A percentile compares a stretch with the other conserved stretches of the same genome.
These are phyloP conservation scores for Eleginops maclovinus DNA, from an alignment of 2,113 vertebrate genomes.

Conservation along the genomic window DNA sequence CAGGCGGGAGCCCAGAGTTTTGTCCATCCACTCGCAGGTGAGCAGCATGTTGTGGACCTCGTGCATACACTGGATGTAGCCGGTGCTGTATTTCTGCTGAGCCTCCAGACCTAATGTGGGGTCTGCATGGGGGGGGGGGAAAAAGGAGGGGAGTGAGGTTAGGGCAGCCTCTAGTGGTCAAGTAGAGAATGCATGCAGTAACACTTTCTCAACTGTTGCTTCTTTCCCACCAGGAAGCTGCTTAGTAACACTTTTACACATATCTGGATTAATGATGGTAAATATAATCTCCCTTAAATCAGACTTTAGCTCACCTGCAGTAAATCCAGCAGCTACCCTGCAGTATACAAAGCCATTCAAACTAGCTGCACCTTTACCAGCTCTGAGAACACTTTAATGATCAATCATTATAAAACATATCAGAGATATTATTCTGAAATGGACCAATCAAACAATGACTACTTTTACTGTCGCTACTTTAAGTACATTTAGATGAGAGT, in stretches of 20 bases:
- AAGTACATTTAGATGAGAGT: no score
- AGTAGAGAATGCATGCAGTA: background rate
- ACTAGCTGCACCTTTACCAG: no score
- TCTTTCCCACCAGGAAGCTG: background rate
- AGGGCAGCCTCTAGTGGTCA: slow-evolving; percentile 25
- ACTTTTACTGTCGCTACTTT: no score
- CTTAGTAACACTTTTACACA: background rate
- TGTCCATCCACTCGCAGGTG: slow-evolving; percentile 93
- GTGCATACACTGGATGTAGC: slow-evolving; percentile 93
- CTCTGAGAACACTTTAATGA: no score
- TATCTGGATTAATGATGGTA: no score
- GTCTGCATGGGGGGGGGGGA: slow-evolving; percentile 71
- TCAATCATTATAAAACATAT: no score
- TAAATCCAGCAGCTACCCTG: no score
- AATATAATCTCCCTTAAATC: no score
- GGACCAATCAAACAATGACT: no score
- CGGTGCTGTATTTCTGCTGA: slow-evolving; percentile 90
- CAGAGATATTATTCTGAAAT: no score
- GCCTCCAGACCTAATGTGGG: slow-evolving; percentile 84
- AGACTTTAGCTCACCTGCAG: no score
- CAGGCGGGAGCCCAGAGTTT: slow-evolving; percentile 88
- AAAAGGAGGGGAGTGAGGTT: background rate
- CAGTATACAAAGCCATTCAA: no score
- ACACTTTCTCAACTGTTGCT: background rate
- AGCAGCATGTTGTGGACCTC: slow-evolving; percentile 92